Percentiles rank a stretch among this genome's conserved stretches.
Conservation (phyloP, 2,888 invertebrate genomes). For the Syrphus vitripennis region DNA sequence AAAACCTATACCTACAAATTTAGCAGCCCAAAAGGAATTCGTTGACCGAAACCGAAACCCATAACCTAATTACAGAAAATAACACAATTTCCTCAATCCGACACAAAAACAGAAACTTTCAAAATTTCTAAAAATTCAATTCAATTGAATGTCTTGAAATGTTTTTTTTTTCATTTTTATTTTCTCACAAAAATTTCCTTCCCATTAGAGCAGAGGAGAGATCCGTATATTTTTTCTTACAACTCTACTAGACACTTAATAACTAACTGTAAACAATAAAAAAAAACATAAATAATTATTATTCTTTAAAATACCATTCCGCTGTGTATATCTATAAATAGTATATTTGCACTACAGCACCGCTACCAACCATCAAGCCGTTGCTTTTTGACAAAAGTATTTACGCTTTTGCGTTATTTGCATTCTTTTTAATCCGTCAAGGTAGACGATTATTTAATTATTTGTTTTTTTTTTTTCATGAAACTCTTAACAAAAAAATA, state of each 20-base stretch:
- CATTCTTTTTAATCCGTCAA: constrained; percentile 51
- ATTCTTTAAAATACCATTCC: constrained; percentile 26
- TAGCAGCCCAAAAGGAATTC: neutral
- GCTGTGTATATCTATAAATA: constrained; percentile 30
- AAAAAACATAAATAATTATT: neutral
- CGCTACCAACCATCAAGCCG: neutral
- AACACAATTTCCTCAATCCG: neutral
- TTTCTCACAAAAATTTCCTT: neutral
- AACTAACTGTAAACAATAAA: neutral
- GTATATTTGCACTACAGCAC: neutral
- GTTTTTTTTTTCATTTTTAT: neutral
- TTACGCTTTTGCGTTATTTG: constrained; percentile 35
- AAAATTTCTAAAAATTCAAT: neutral
- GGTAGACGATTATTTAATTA: constrained; percentile 50
- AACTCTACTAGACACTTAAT: neutral
- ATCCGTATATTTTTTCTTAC: neutral
- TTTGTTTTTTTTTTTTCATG: constrained; percentile 1
- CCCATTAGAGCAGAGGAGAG: neutral
- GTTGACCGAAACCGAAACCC: neutral
- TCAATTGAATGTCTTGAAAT: neutral
- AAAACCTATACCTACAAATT: no score
- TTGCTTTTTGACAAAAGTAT: constrained; percentile 23
- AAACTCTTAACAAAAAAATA: neutral
- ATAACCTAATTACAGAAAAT: neutral
- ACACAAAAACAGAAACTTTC: neutral